Conservation (phyloP, 2,888 invertebrate species). For the Balanococcus diminutus region DNA sequence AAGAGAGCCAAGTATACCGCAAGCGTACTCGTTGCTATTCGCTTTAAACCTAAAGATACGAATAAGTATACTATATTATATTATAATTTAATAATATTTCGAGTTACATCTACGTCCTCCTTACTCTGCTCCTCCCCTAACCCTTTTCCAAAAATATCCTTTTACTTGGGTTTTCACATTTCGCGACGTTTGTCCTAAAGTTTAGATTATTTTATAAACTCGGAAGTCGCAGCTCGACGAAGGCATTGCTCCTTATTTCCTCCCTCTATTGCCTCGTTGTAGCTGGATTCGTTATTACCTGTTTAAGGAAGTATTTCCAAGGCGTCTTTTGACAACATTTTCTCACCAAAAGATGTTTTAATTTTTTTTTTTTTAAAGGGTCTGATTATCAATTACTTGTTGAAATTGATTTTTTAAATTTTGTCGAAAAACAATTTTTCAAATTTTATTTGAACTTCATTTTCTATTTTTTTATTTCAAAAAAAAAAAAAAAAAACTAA, state of each 20-base stretch:
- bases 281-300: not conserved
- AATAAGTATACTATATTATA: not conserved
- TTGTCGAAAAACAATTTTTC: too few relatives aligned
- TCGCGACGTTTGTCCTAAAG: not conserved
- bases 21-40: not conserved
- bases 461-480: too few relatives aligned
- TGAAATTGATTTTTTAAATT: too few relatives aligned
- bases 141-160: too few relatives aligned
- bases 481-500: too few relatives aligned
- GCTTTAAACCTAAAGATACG: not conserved
- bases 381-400: too few relatives aligned
- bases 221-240: not conserved
- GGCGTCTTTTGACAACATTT: too few relatives aligned
- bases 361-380: too few relatives aligned
- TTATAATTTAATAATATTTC: constrained; percentile 11
- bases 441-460: too few relatives aligned
- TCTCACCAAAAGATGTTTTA: too few relatives aligned
- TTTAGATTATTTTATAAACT: not conserved
- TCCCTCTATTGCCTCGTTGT: not conserved
- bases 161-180: too few relatives aligned
- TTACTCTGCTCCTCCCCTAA: not conserved
- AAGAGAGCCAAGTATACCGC: not conserved
- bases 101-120: not conserved
- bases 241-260: not conserved
- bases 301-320: too few relatives aligned